Evolutionary conservation across 2,113 vertebrate genomes (phyloP).

Genomic region (Brevimyrus niger): DNA sequence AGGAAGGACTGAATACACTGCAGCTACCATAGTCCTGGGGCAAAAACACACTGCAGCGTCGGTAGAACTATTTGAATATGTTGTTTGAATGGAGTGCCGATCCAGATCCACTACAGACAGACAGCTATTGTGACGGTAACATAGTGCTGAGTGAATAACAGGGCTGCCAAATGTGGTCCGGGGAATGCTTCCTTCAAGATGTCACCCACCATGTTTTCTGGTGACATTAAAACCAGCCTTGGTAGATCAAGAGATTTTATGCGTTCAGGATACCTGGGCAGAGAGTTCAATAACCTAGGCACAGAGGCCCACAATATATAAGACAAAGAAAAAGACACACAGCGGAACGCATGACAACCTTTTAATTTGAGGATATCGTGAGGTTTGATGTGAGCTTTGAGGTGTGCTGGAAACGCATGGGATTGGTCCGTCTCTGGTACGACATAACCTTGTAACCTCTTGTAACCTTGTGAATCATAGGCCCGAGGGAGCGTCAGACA

Average conservation of each 20-base stretch:
- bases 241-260: neutral
- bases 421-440: slow-evolving; percentile 19
- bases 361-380: slow-evolving; percentile 9
- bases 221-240: neutral
- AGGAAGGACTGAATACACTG: neutral
- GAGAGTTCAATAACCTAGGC: neutral
- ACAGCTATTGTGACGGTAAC: neutral
- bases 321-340: neutral
- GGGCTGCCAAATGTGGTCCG: neutral
- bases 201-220: neutral
- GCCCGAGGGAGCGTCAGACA: neutral
- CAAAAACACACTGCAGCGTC: neutral
- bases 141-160: neutral
- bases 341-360: neutral
- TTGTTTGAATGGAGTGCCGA: neutral
- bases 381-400: slow-evolving; percentile 27
- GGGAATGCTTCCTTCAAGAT: neutral
- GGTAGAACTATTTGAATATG: neutral
- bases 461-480: slow-evolving; percentile 24
- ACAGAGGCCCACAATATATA: neutral
- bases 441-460: too few species aligned
- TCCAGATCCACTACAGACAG: neutral
- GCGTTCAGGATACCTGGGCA: neutral
- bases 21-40: neutral
- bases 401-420: neutral